phyloP scores from a whole-genome alignment of 2,113 vertebrate species.

The Ciconia boyciana region DNA sequence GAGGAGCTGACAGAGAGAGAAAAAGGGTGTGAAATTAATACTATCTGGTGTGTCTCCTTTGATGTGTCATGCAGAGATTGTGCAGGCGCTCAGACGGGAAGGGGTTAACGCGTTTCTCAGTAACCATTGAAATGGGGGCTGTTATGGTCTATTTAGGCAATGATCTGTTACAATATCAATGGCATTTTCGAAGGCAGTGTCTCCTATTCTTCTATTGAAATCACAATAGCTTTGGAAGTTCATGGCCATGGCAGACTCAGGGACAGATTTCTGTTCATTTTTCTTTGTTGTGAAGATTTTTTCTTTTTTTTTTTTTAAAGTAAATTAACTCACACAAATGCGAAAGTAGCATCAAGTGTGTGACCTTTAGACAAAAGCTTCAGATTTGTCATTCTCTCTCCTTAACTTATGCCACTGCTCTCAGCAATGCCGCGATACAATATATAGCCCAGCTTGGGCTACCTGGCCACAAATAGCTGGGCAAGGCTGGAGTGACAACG shows the following conservation, averaged over 20 bases:
- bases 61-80: conserved; percentile 55
- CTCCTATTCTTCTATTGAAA: conserved; percentile 65
- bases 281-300: conserved; percentile 59
- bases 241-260: conserved; percentile 32
- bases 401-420: not conserved
- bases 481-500: conserved; percentile 33
- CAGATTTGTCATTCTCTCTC: conserved; percentile 56
- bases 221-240: conserved; percentile 64
- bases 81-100: conserved; percentile 33
- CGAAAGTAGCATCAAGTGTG: conserved; percentile 54
- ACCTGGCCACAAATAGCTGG: conserved; percentile 56
- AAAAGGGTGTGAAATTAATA: conserved; percentile 40
- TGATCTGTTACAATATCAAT: conserved; percentile 68
- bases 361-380: conserved; percentile 64
- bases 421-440: not conserved
- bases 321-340: conserved; percentile 62
- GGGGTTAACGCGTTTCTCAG: conserved; percentile 58
- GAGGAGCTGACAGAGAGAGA: conserved; percentile 1
- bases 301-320: not conserved
- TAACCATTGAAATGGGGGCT: conserved; percentile 52
- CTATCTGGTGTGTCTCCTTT: conserved; percentile 41
- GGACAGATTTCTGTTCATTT: conserved; percentile 65
- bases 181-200: conserved; percentile 52
- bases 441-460: conserved; percentile 20
- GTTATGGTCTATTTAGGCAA: conserved; percentile 66